Percentiles rank a stretch among this genome's conserved stretches.
Conservation (phyloP, 2,797 vertebrate genomes). For the Xerus rutilus region DNA sequence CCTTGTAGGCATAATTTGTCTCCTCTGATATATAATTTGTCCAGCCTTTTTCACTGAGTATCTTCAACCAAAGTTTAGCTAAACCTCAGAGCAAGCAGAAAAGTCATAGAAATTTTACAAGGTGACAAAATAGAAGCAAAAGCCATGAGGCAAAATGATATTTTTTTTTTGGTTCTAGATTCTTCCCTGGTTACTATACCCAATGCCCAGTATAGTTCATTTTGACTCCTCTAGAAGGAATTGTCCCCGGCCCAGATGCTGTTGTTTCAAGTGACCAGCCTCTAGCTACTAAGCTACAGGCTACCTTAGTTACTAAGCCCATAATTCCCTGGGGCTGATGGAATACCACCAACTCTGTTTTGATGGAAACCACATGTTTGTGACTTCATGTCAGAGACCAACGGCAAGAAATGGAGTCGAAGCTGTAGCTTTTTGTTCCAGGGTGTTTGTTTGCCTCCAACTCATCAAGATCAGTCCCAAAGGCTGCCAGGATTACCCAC, state of each 20-base stretch:
- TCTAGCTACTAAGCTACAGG: neutral
- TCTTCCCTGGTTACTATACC: neutral
- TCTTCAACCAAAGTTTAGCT: neutral
- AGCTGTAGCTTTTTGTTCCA: constrained; percentile 2
- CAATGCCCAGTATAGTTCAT: neutral
- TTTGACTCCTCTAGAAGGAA: neutral
- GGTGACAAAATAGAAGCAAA: neutral
- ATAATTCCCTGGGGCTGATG: neutral
- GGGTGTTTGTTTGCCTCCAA: neutral
- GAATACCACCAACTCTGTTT: constrained; percentile 38
- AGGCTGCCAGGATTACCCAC: neutral
- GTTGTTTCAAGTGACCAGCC: neutral
- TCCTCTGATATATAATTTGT: neutral
- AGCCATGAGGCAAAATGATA: neutral
- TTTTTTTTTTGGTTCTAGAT: neutral
- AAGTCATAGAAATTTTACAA: neutral
- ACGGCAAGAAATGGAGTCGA: constrained; percentile 6
- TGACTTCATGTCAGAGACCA: constrained; percentile 52
- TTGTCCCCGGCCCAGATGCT: neutral
- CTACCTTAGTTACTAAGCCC: neutral
- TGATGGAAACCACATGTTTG: constrained; percentile 73
- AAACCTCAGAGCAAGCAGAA: neutral
- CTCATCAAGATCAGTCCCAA: neutral
- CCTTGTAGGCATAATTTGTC: neutral
- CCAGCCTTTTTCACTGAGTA: neutral